These are phyloP conservation scores for Syngnathus acus DNA, from an alignment of 2,797 vertebrate genomes.

Conservation along the genomic window DNA sequence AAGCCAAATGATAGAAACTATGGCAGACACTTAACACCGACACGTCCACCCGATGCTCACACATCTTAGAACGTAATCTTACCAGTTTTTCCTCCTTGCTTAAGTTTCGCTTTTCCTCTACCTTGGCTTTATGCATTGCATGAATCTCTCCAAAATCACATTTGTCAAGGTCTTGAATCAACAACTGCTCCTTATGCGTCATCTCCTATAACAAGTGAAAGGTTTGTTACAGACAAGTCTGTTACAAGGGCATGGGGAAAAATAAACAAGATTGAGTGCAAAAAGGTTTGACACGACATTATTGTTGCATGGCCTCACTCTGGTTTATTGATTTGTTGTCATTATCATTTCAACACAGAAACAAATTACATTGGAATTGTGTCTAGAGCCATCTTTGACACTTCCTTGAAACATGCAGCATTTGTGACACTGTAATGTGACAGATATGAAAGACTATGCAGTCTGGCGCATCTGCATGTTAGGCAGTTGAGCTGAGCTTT, in stretches of 20 bases:
- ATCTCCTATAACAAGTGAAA: conserved; percentile 60
- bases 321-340: neutral
- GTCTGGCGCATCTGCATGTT: neutral
- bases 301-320: neutral
- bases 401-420: neutral
- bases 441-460: neutral
- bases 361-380: neutral
- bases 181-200: conserved; percentile 61
- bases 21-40: neutral
- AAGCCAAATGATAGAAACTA: neutral
- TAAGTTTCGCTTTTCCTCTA: conserved; percentile 64
- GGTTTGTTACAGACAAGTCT: neutral
- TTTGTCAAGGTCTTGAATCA: conserved; percentile 67
- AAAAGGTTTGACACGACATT: neutral
- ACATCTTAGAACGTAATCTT: neutral
- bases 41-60: neutral
- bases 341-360: neutral
- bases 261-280: neutral
- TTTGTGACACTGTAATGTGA: neutral
- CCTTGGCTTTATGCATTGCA: conserved; percentile 66
- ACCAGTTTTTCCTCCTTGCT: conserved; percentile 76
- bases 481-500: too few relatives aligned
- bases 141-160: conserved; percentile 72
- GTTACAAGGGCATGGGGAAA: neutral
- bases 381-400: neutral